Evolutionary conservation across 2,888 invertebrate species (phyloP), one percentile per base, ranked within the genome.

Genomic region (Drosophila testacea): DNA sequence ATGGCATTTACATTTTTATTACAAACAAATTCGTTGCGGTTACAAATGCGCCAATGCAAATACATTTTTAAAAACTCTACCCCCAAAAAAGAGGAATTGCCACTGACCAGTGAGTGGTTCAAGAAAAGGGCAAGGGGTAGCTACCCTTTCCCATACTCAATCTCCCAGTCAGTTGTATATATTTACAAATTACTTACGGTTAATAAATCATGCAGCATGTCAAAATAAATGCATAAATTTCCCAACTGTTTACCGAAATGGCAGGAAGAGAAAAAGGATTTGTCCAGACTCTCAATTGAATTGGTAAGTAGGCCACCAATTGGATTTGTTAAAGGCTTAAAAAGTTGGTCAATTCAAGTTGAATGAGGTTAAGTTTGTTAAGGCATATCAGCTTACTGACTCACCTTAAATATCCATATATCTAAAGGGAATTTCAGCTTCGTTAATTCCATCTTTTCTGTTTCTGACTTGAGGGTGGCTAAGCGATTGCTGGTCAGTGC

Each of bases 151-250:
- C 46, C 39, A 5, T 60, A 11, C 7, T 13, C 10, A 13, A 39
- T 22, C 67, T 66, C 57, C 39, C 52, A 68, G 64, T 59, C 67
- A 62, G 64, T 38, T 74, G 61, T 63, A 47, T 63, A 57, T 67
- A 56, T 66, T 72, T 78, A 80, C 89, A 91, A 91, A 91, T 91
- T 91, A 92, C 91, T 90, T 88, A 92, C 90, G 92, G 92, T 90
- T 88, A 92, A 92, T 92, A 92, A 92, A 92, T 92, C 92, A 92
- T 91, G 88, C 82, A 75, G 90, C 81, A 83, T 92, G 92, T 84
- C 87, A 87, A 84, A 84, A 84, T 84, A 87, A 84, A 80, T 84
- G 88, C 83, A 84, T 84, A 84, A 79, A 84, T 84, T 84, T 83
- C 55, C 73, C 76, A 78, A 73, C 78, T 70, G 71, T 84, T 81